Conservation (phyloP, 2,888 invertebrate genomes). For the Steromphala cineraria region DNA sequence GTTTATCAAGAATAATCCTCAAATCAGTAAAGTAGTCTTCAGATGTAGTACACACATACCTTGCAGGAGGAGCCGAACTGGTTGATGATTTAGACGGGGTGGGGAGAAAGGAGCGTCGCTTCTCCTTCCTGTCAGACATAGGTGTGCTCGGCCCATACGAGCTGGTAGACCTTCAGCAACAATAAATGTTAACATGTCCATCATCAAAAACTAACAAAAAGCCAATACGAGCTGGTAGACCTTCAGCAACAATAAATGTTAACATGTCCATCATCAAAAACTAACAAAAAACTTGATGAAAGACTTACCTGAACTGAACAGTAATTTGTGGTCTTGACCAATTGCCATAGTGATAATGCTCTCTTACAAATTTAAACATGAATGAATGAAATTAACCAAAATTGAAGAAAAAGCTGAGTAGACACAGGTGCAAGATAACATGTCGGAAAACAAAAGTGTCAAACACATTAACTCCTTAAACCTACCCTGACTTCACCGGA, state of each 20-base stretch:
- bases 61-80: conserved; percentile 45
- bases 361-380: background rate
- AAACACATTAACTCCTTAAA: background rate
- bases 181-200: background rate
- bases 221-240: conserved; percentile 28
- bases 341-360: background rate
- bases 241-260: background rate
- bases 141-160: conserved; percentile 32
- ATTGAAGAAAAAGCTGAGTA: too few relatives aligned
- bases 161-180: conserved; percentile 23
- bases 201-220: background rate
- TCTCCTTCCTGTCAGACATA: conserved; percentile 35
- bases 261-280: too few relatives aligned
- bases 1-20: too few relatives aligned
- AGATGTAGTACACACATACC: background rate
- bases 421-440: too few relatives aligned
- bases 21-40: too few relatives aligned
- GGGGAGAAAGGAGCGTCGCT: conserved; percentile 50
- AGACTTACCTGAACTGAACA: too few relatives aligned
- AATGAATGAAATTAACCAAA: background rate
- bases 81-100: conserved; percentile 50
- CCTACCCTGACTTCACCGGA: conserved; percentile 48
- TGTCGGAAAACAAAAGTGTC: too few relatives aligned
- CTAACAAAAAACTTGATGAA: too few relatives aligned
- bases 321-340: background rate